Evolutionary conservation across 2,888 invertebrate species (phyloP), one percentile per base, ranked within the genome.

Genomic region (Polymixis lichenea): DNA sequence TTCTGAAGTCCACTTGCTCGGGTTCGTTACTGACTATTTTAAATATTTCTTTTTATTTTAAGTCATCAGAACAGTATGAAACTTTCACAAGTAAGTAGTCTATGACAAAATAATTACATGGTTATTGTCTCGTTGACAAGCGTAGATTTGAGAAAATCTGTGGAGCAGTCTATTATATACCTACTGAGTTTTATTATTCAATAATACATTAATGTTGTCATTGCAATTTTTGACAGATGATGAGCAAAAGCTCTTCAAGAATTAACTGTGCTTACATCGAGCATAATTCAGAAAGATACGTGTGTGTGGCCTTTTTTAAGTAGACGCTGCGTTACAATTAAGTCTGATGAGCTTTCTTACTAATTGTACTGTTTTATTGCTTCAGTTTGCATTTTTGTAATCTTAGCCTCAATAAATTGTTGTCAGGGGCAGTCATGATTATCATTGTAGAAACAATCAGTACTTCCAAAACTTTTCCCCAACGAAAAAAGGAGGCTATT

Each of bases 231-330:
- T 22, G 15, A 55, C 65, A 77, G 78, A 66, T 32, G 17, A 17
- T 22, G 11, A 58, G 56, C 28, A n/a, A 46, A 55, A 51, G 8
- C 9, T 78, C 2, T 78, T 32, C 49, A 78, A 78, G 56, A 78
- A 53, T 78, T 15, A 78, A n/a, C 46, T 72, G 4, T 72, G 62
- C 28, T 25, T 72, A 4, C 25, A 79, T 25, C 56, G 55, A 56
- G 78, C 66, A 7, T 51, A 62, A 15, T 79, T 78, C 51, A 68
- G 51, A 73, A 72, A 74, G 58, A 72, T 74, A 6, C 13, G 51
- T 13, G 56, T 51, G 19, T 78, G 46, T 28, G 62, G 62, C 1
- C 8, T 77, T 17, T 72, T 65, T n/a, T 49, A 61, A 46, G n/a
- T n/a, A n/a, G n/a, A n/a, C n/a, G n/a, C n/a, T n/a, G n/a, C n/a